A percentile compares a stretch with the other conserved stretches of the same genome.
phyloP scores from a whole-genome alignment of 2,113 vertebrate genomes.

The Lontra canadensis region DNA sequence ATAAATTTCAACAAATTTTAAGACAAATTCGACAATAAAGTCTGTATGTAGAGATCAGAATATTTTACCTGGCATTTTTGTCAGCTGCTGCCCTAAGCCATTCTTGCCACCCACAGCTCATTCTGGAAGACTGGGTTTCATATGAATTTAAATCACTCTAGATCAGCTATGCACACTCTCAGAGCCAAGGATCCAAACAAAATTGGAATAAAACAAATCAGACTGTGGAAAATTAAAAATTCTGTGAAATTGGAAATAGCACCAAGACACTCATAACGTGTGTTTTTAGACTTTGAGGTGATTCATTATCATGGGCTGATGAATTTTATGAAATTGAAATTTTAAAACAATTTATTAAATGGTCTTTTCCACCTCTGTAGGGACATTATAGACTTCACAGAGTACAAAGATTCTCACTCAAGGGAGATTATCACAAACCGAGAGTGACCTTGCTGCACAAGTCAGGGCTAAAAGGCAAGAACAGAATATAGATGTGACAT shows the following conservation, averaged over 20 bases:
- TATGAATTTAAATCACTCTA: constrained; percentile 49
- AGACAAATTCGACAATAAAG: constrained; percentile 45
- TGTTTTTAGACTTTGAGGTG: neutral
- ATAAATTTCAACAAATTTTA: constrained; percentile 54
- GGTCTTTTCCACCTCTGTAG: neutral
- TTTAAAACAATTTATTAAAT: constrained; percentile 21
- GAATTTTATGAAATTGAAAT: neutral
- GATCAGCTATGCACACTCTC: neutral
- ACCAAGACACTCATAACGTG: neutral
- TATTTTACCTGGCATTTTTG: constrained; percentile 14
- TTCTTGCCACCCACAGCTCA: constrained; percentile 52
- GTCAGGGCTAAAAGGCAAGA: neutral
- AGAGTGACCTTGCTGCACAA: neutral
- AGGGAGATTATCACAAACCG: neutral
- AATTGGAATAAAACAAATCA: constrained; percentile 37
- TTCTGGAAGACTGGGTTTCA: constrained; percentile 54
- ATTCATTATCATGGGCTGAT: neutral
- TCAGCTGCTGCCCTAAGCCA: constrained; percentile 42
- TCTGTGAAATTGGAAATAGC: neutral
- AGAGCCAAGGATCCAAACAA: constrained; percentile 25
- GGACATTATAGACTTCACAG: neutral
- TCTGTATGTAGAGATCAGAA: constrained; percentile 27
- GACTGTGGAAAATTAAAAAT: constrained; percentile 45
- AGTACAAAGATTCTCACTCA: neutral
- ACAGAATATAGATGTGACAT: neutral